Evolutionary conservation across 2,888 invertebrate genomes (phyloP).

Genomic region (Morpho achilles): DNA sequence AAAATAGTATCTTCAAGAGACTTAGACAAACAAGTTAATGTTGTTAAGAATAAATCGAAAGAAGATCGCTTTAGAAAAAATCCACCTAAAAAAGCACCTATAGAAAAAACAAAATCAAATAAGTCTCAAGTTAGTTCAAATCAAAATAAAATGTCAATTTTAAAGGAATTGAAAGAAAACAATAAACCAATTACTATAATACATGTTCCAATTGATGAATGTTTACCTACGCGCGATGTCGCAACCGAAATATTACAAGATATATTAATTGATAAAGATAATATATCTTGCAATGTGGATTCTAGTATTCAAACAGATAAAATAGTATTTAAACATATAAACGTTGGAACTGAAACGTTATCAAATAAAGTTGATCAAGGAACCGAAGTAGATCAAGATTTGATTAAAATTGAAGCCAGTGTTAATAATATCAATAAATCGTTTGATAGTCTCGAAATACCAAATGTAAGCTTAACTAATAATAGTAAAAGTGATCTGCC

Average conservation of each 20-base stretch:
- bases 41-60: constrained; percentile 39
- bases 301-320: constrained; percentile 34
- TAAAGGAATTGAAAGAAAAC: constrained; percentile 38
- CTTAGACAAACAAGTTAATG: constrained; percentile 41
- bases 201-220: constrained; percentile 51
- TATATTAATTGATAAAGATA: constrained; percentile 13
- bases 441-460: constrained; percentile 65
- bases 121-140: constrained; percentile 29
- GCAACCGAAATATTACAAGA: constrained; percentile 19
- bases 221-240: constrained; percentile 29
- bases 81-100: constrained; percentile 28
- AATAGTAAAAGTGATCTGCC: constrained; percentile 43
- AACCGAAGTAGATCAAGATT: constrained; percentile 43
- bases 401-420: constrained; percentile 33
- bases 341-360: constrained; percentile 40
- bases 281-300: constrained; percentile 30
- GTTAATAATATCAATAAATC: constrained; percentile 41
- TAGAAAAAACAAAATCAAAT: constrained; percentile 32
- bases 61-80: constrained; percentile 32
- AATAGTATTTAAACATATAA: constrained; percentile 36
- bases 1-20: constrained; percentile 38
- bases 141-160: constrained; percentile 32
- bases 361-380: constrained; percentile 37
- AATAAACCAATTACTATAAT: constrained; percentile 42
- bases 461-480: constrained; percentile 61